phyloP scores from a whole-genome alignment of 2,888 invertebrate genomes.

The Isoperla grammatica region DNA sequence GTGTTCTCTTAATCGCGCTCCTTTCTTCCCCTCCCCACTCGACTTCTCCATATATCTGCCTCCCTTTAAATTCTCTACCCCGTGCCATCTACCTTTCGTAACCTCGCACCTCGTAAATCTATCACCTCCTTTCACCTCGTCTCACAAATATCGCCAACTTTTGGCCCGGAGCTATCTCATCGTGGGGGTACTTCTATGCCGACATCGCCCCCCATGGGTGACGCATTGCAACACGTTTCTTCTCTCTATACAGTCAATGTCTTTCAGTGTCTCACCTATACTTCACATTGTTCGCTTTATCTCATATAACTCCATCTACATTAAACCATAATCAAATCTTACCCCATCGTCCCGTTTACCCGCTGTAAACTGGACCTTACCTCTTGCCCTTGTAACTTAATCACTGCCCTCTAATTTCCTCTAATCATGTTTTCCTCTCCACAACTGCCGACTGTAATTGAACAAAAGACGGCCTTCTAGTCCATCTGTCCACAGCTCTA shows the following conservation, averaged over 20 bases:
- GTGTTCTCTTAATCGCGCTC: conserved; percentile 19
- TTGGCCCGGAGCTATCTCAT: too few relatives aligned
- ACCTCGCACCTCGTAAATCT: conserved; percentile 18
- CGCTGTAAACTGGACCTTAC: conserved; percentile 11
- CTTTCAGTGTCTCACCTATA: too few relatives aligned
- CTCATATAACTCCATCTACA: too few relatives aligned
- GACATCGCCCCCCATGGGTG: too few relatives aligned
- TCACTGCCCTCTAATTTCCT: conserved; percentile 19
- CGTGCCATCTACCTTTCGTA: conserved; percentile 5
- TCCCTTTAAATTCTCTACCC: conserved; percentile 4
- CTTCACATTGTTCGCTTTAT: too few relatives aligned
- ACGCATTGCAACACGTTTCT: too few relatives aligned
- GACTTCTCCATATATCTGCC: conserved; percentile 10
- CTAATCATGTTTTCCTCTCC: conserved; percentile 16
- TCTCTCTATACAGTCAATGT: too few relatives aligned
- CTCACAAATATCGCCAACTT: conserved; percentile 14
- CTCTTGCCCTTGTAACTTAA: conserved; percentile 13
- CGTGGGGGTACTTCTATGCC: too few relatives aligned
- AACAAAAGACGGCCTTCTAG: conserved; percentile 6
- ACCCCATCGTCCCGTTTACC: conserved; percentile 10
- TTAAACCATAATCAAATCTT: conserved; percentile 10
- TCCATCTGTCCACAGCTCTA: conserved; percentile 13
- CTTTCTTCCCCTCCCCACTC: conserved; percentile 5
- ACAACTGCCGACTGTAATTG: conserved; percentile 11
- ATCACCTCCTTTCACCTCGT: conserved; percentile 16